Evolutionary conservation across 2,113 vertebrate genomes (phyloP), one percentile per base, ranked within the genome.

Genomic region (Xyrauchen texanus): DNA sequence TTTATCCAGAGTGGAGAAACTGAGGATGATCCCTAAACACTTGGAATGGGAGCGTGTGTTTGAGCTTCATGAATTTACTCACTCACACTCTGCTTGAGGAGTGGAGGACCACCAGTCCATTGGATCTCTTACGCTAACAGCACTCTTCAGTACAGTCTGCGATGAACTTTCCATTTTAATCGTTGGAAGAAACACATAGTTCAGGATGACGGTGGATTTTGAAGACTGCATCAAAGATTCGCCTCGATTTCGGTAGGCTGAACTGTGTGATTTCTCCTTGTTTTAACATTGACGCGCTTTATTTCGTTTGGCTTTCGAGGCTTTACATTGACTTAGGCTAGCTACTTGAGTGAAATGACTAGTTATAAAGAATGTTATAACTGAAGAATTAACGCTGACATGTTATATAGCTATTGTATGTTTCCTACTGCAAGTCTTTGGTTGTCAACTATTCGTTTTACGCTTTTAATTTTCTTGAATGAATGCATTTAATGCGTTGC

Each of bases 131-230:
- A 21, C 61, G 67, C 3, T 70, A 72, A 65, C 46, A n/a, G n/a
- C n/a, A 4, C 46, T 49, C 71, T 58, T 34, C 51, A 1, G 68
- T 55, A 46, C 82, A 63, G 9, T n/a, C 60, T 82, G 89, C 89
- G 78, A 94, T 94, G 93, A 88, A 53, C 70, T 57, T 87, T 66
- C 55, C 10, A 13, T 86, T 92, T 82, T 93, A 85, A 92, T 46
- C 34, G 15, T 68, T 65, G 79, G 52, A 75, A 70, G 76, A 78
- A 21, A 71, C 21, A 34, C 75, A 67, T 63, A 76, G 57, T 76
- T 75, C 77, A 92, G 83, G 34, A 94, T 94, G 93, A 94, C 93
- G 90, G 92, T 94, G 90, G 93, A 94, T 85, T 94, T 94, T 87
- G 93, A 94, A 81, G 93, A 94, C 68, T 94, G 93, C 70, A 81